Percentiles rank a stretch among this genome's conserved stretches.
Conservation (phyloP, 1,140 invertebrate genomes). For the Cotesia glomerata region DNA sequence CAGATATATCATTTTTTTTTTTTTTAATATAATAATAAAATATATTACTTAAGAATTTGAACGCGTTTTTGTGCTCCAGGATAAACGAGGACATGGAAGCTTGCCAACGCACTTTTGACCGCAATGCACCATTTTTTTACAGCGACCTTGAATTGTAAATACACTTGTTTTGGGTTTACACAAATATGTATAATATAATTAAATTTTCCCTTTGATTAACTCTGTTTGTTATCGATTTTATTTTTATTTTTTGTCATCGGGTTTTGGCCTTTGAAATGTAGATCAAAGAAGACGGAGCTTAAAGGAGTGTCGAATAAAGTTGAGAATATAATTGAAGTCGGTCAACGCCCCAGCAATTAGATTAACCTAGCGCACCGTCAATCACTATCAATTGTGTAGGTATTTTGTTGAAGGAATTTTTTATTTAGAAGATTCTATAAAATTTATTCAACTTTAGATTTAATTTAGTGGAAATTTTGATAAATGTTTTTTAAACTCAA, state of each 20-base stretch:
- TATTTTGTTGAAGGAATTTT: slow-evolving; percentile 9
- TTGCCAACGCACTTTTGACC: background rate
- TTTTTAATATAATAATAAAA: background rate
- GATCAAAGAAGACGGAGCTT: background rate
- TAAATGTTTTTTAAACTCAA: too few species aligned
- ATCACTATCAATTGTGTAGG: slow-evolving; percentile 14
- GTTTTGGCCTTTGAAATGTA: background rate
- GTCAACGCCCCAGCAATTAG: slow-evolving; percentile 25
- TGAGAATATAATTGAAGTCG: slow-evolving; percentile 23
- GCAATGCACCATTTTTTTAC: background rate
- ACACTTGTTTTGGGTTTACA: too few species aligned
- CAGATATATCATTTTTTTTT: background rate
- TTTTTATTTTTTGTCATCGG: background rate
- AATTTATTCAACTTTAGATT: too few species aligned
- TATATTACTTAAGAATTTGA: background rate
- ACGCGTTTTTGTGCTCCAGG: too few species aligned
- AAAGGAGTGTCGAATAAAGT: slow-evolving; percentile 11
- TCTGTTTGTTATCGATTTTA: background rate
- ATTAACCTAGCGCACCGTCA: background rate
- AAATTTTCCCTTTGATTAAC: background rate
- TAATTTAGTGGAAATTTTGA: too few species aligned
- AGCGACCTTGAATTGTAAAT: background rate
- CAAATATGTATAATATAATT: background rate
- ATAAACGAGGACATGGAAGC: background rate
- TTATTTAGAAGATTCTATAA: background rate